These are phyloP conservation scores for Lipotes vexillifer DNA, from an alignment of 2,113 vertebrate genomes.

Conservation along the genomic window DNA sequence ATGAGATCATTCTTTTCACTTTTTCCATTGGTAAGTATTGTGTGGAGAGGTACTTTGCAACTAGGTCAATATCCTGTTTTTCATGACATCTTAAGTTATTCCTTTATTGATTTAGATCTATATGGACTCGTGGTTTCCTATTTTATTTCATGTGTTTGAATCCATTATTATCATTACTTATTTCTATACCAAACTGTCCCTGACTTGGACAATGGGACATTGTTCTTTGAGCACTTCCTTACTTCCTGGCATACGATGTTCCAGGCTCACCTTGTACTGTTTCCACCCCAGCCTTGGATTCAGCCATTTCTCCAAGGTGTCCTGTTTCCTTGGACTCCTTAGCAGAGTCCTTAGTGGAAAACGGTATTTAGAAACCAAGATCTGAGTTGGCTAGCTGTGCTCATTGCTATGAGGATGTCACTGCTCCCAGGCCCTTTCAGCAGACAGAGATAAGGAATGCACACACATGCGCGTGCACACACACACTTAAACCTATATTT, in stretches of 20 bases:
- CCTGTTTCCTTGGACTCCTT: background rate
- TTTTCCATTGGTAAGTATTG: background rate
- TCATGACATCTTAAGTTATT: background rate
- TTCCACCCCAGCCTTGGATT: background rate
- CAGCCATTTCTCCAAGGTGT: background rate
- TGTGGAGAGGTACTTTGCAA: background rate
- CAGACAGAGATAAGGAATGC: background rate
- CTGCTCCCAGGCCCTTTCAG: background rate
- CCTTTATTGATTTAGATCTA: background rate
- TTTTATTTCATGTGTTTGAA: background rate
- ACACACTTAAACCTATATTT: background rate
- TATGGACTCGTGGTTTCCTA: background rate
- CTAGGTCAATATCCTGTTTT: background rate
- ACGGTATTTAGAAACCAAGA: background rate
- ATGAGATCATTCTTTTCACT: background rate
- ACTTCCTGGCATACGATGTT: background rate
- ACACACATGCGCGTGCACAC: fast-evolving
- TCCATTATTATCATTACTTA: background rate
- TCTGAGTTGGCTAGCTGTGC: background rate
- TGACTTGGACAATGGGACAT: too few species aligned
- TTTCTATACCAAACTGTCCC: background rate
- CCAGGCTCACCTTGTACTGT: background rate
- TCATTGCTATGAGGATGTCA: background rate
- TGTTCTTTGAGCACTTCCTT: background rate
- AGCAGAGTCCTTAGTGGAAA: background rate